Evolutionary conservation across 2,797 vertebrate species (phyloP).

Genomic region (Chlorospingus semifuscus): DNA sequence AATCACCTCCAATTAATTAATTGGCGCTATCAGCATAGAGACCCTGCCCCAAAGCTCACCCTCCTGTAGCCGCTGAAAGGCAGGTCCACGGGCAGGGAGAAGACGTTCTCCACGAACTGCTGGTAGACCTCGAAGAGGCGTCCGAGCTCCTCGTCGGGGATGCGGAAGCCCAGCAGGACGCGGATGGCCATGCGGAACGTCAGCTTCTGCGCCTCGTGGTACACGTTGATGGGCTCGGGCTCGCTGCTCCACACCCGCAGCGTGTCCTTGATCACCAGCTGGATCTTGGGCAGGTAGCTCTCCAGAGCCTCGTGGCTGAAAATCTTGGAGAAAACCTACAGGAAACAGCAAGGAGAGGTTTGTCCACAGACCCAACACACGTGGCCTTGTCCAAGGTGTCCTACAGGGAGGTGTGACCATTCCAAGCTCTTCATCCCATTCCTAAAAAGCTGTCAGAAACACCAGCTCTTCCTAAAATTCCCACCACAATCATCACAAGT

Average conservation of each 20-base stretch:
- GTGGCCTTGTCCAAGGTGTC: neutral
- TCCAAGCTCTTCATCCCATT: rapidly evolving
- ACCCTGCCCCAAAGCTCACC: conserved; percentile 62
- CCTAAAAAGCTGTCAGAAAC: neutral
- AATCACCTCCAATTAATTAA: rapidly evolving
- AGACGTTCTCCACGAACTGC: conserved; percentile 96
- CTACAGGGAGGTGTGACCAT: rapidly evolving
- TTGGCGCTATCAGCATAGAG: rapidly evolving
- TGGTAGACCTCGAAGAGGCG: conserved; percentile 92
- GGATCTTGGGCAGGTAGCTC: conserved; percentile 96
- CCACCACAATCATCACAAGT: rapidly evolving
- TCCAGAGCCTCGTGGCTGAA: conserved; percentile 96
- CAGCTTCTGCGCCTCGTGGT: conserved; percentile 89
- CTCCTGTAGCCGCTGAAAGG: conserved; percentile 94
- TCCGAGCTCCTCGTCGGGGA: conserved; percentile 89
- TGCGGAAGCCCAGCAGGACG: conserved; percentile 92
- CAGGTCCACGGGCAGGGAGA: conserved; percentile 93
- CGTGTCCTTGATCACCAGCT: conserved; percentile 94
- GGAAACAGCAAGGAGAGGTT: neutral
- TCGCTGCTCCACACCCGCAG: conserved; percentile 92
- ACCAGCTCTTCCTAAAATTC: rapidly evolving
- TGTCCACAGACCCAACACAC: rapidly evolving
- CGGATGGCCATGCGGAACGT: conserved; percentile 96
- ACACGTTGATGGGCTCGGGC: conserved; percentile 91
- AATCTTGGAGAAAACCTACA: conserved; percentile 93